Percentiles rank a stretch among this genome's conserved stretches.
These are phyloP conservation scores for Pyrocephalus nanus DNA, from an alignment of 2,797 vertebrate species.

Conservation along the genomic window DNA sequence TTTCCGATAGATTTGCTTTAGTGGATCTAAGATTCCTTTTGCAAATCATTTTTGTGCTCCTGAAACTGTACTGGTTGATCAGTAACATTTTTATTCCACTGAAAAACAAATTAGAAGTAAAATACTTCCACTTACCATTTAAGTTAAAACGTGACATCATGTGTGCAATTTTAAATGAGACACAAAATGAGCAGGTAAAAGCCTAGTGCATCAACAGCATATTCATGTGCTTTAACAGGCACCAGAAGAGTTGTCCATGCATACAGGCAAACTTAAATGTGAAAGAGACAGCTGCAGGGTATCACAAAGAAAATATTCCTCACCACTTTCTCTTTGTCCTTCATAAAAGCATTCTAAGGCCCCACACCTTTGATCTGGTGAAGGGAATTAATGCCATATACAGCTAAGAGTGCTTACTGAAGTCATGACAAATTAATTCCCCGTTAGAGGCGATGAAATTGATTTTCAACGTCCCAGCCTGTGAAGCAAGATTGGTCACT, in stretches of 20 bases:
- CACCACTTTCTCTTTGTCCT: not conserved
- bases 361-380: not conserved
- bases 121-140: not conserved
- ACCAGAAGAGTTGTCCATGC: not conserved
- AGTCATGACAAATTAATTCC: not conserved
- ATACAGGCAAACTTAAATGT: not conserved
- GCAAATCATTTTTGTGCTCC: fast-evolving
- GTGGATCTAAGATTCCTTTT: not conserved
- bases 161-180: not conserved
- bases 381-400: not conserved
- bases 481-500: not conserved
- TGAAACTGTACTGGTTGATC: not conserved
- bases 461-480: not conserved
- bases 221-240: not conserved
- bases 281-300: not conserved
- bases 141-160: not conserved
- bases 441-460: not conserved
- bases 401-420: not conserved
- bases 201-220: not conserved
- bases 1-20: not conserved
- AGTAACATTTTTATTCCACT: not conserved
- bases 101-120: not conserved
- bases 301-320: not conserved
- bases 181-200: not conserved
- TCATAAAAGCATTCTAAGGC: not conserved